Evolutionary conservation across 1,140 invertebrate genomes (phyloP).

Genomic region (Pseudoatta argentina): DNA sequence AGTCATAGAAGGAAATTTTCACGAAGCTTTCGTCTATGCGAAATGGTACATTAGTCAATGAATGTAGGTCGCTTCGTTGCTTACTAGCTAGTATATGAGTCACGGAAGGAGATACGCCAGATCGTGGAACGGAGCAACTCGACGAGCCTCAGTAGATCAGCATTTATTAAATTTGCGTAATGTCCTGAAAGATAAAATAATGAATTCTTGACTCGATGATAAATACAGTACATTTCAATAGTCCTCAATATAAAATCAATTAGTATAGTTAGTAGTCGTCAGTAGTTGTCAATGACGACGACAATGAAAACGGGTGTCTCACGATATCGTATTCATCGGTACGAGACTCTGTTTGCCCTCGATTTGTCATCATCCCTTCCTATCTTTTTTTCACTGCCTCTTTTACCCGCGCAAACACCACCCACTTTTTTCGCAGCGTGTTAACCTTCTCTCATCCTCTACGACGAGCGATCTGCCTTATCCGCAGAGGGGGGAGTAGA

Average conservation of each 20-base stretch:
- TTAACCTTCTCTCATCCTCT: conserved; percentile 61
- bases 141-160: conserved; percentile 2
- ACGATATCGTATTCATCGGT: conserved; percentile 1
- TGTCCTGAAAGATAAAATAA: neutral
- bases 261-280: neutral
- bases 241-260: neutral
- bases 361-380: conserved; percentile 58
- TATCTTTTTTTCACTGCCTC: neutral
- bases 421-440: conserved; percentile 55
- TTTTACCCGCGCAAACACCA: conserved; percentile 9
- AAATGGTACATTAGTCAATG: conserved; percentile 55
- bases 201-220: neutral
- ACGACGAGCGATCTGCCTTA: conserved; percentile 70
- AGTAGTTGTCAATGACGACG: neutral
- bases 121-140: conserved; percentile 19
- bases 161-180: conserved; percentile 38
- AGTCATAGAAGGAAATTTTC: conserved; percentile 44
- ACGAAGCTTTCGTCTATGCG: conserved; percentile 55
- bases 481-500: conserved; percentile 72
- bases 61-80: conserved; percentile 53
- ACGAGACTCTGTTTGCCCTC: conserved; percentile 9
- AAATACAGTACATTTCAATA: neutral
- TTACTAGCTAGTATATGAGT: conserved; percentile 49
- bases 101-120: conserved; percentile 58
- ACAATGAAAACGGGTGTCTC: neutral